Conservation (phyloP, 2,113 vertebrate genomes). For the Epinephelus fuscoguttatus region DNA sequence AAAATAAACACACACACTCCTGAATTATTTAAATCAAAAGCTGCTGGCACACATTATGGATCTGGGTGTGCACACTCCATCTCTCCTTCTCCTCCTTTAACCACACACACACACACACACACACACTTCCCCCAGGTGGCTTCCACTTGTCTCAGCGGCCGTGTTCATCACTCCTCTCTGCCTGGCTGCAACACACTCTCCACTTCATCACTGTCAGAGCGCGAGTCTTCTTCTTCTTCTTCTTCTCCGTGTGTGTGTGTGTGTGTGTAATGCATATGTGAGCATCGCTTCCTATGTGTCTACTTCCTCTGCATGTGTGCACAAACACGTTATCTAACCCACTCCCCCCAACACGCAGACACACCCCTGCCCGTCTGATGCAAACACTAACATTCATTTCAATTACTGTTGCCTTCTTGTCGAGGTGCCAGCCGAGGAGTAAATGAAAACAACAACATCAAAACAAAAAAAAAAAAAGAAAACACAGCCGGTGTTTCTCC, state of each 20-base stretch:
- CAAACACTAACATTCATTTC: slow-evolving; percentile 56
- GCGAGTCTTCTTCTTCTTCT: slow-evolving; percentile 19
- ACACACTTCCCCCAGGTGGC: slow-evolving; percentile 46
- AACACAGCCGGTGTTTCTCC: slow-evolving; percentile 24
- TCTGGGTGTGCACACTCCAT: background rate
- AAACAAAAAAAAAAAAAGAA: background rate
- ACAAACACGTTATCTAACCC: background rate
- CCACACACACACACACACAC: slow-evolving; percentile 14
- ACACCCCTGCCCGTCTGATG: background rate
- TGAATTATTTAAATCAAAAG: slow-evolving; percentile 32
- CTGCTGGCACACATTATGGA: background rate
- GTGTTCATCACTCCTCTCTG: slow-evolving; percentile 63
- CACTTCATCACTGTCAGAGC: slow-evolving; percentile 80
- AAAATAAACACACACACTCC: slow-evolving; percentile 17
- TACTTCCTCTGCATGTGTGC: background rate
- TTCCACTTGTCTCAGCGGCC: slow-evolving; percentile 48
- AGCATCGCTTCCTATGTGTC: background rate
- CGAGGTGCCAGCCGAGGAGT: background rate
- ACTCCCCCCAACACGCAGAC: background rate
- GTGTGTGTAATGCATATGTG: background rate
- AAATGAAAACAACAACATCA: slow-evolving; percentile 33
- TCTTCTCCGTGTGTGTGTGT: background rate
- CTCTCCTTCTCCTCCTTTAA: background rate
- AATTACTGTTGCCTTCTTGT: slow-evolving; percentile 40
- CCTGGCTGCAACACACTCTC: slow-evolving; percentile 44